These are phyloP conservation scores for Masticophis lateralis DNA, from an alignment of 2,797 vertebrate genomes.

Conservation along the genomic window DNA sequence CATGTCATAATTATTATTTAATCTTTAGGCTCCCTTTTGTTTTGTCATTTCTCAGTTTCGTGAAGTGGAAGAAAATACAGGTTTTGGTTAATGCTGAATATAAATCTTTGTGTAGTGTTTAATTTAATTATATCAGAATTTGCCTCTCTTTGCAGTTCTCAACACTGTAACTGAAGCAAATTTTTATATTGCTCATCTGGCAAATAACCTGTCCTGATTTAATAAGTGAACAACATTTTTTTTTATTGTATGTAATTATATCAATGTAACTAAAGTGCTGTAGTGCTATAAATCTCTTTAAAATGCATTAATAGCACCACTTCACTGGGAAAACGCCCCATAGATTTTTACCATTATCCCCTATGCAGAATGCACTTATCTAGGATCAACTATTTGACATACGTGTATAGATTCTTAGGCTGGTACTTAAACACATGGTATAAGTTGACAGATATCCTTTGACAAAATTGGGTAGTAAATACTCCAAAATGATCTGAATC, in stretches of 20 bases:
- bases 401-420: not conserved
- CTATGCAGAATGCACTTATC: not conserved
- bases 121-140: constrained; percentile 52
- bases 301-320: not conserved
- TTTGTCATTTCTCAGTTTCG: constrained; percentile 41
- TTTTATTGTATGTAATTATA: not conserved
- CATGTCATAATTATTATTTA: constrained; percentile 48
- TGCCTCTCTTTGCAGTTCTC: constrained; percentile 43
- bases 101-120: constrained; percentile 36
- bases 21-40: constrained; percentile 48
- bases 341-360: not conserved
- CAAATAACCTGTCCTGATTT: constrained; percentile 29
- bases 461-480: not conserved
- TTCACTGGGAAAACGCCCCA: not conserved
- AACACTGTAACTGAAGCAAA: constrained; percentile 43
- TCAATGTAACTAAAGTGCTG: not conserved
- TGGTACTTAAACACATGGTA: not conserved
- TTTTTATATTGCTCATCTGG: constrained; percentile 27
- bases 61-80: constrained; percentile 47
- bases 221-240: not conserved
- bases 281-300: not conserved
- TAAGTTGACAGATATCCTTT: not conserved
- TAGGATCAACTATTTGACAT: not conserved
- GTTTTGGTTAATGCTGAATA: constrained; percentile 55
- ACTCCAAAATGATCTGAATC: not conserved